A percentile compares a stretch with the other conserved stretches of the same genome.
phyloP scores from a whole-genome alignment of 2,113 vertebrate genomes.

The Lepisosteus oculatus region DNA sequence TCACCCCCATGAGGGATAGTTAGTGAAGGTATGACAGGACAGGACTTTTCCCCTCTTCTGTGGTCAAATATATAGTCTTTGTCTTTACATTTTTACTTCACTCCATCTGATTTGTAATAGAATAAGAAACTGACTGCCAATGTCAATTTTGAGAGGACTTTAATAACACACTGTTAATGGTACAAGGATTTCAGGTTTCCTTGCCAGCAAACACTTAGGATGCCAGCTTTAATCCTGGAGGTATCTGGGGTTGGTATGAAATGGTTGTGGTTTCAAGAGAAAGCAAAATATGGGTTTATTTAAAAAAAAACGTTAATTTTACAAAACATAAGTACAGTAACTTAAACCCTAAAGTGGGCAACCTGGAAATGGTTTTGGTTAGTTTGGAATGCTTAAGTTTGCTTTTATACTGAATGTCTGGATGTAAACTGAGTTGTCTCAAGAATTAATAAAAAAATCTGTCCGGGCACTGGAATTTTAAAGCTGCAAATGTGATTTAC shows the following conservation, averaged over 20 bases:
- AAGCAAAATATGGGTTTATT: not conserved
- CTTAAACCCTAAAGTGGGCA: not conserved
- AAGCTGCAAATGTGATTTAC: too few species aligned
- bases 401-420: too few species aligned
- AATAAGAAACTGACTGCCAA: not conserved
- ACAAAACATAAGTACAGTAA: not conserved
- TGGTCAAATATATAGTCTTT: not conserved
- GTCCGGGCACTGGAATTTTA: too few species aligned
- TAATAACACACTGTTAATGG: not conserved
- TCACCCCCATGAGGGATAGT: too few species aligned
- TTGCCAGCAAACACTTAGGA: not conserved
- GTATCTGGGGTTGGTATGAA: not conserved
- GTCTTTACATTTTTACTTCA: not conserved
- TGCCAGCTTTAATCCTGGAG: slow-evolving; percentile 1
- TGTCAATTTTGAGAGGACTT: not conserved
- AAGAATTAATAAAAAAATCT: too few species aligned
- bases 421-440: too few species aligned
- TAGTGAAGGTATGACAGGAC: too few species aligned
- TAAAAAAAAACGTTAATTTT: not conserved
- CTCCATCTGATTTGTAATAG: slow-evolving; percentile 9
- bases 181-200: not conserved
- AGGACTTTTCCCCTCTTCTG: not conserved
- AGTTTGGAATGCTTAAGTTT: too few species aligned
- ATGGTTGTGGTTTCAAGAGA: not conserved
- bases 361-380: not conserved